Conservation (phyloP, 1,140 invertebrate genomes). For the Meloidogyne chitwoodi region DNA sequence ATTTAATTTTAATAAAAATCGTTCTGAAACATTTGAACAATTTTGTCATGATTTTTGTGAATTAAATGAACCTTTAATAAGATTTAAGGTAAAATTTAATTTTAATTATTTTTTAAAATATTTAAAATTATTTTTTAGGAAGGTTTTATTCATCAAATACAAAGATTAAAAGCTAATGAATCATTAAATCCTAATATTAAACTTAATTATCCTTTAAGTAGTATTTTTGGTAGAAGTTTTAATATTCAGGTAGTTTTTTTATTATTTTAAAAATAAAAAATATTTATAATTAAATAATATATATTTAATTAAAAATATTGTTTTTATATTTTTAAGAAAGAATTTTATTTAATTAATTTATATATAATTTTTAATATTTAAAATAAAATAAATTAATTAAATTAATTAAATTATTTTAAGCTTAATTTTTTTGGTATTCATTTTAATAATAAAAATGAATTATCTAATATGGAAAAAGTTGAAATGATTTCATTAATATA, state of each 20-base stretch:
- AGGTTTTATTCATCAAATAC: constrained; percentile 23
- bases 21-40: constrained; percentile 30
- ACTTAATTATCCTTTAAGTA: constrained; percentile 21
- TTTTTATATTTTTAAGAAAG: no score
- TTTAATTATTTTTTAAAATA: background rate
- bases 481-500: constrained; percentile 33
- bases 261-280: background rate
- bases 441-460: background rate
- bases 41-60: constrained; percentile 42
- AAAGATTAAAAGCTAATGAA: constrained; percentile 17
- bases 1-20: constrained; percentile 25
- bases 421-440: constrained; percentile 35
- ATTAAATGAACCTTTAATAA: constrained; percentile 32
- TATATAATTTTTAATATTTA: background rate
- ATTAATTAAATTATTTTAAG: constrained; percentile 12
- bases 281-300: no score
- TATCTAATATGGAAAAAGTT: constrained; percentile 23
- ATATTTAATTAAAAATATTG: no score
- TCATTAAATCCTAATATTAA: constrained; percentile 2
- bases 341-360: no score
- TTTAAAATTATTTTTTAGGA: constrained; percentile 27
- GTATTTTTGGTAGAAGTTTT: constrained; percentile 28
- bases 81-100: constrained; percentile 33
- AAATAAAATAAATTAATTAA: no score
- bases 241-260: constrained; percentile 26